These are phyloP conservation scores for Pimpla rufipes DNA, from an alignment of 2,888 invertebrate species.

Conservation along the genomic window DNA sequence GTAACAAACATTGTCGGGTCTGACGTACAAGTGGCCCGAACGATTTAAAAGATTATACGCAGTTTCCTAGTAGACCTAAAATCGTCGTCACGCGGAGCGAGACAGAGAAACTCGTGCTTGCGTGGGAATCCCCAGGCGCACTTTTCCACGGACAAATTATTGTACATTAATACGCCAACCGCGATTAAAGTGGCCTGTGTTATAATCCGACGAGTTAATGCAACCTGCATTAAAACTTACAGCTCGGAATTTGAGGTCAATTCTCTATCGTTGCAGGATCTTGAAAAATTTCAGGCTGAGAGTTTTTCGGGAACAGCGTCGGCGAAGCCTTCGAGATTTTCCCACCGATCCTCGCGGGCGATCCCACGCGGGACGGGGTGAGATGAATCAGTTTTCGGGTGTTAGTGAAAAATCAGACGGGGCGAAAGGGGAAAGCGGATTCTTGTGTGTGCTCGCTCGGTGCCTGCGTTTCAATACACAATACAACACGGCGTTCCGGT, in stretches of 20 bases:
- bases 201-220: constrained; percentile 11
- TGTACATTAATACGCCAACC: constrained; percentile 6
- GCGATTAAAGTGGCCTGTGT: constrained; percentile 9
- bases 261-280: background rate
- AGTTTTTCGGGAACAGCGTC: background rate
- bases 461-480: constrained; percentile 17
- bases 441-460: constrained; percentile 30
- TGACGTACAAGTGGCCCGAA: constrained; percentile 57
- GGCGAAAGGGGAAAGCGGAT: constrained; percentile 9
- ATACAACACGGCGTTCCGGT: background rate
- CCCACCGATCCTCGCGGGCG: constrained; percentile 20
- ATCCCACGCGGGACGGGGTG: background rate
- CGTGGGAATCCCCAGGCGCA: constrained; percentile 56
- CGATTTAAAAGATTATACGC: background rate
- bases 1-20: constrained; percentile 62
- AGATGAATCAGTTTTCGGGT: constrained; percentile 7
- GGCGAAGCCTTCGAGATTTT: constrained; percentile 34
- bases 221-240: background rate
- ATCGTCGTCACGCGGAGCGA: constrained; percentile 32
- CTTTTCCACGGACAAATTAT: constrained; percentile 24
- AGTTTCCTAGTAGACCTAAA: constrained; percentile 47
- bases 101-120: constrained; percentile 24
- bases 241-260: too few species aligned
- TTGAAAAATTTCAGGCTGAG: background rate
- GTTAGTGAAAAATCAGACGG: constrained; percentile 48